Conservation (phyloP, 2,113 vertebrate genomes). For the Brienomyrus brachyistius region DNA sequence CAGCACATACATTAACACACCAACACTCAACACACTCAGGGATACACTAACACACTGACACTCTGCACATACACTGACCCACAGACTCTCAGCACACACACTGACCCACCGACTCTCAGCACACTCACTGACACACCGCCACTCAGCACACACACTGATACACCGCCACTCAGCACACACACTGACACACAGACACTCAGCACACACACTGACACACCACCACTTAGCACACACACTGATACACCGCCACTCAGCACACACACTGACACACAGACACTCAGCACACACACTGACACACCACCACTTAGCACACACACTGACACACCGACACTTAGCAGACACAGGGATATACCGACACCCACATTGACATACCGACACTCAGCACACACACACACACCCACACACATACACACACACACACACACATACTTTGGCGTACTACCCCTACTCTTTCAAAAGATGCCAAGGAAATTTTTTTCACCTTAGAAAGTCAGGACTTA, state of each 20-base stretch:
- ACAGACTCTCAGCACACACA: background rate
- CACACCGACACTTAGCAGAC: no score
- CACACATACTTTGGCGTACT: background rate
- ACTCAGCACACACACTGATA: background rate
- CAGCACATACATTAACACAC: no score
- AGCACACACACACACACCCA: background rate
- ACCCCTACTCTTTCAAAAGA: no score
- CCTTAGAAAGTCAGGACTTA: background rate
- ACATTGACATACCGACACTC: no score
- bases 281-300: no score
- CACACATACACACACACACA: background rate
- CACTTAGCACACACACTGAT: background rate
- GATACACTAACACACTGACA: no score
- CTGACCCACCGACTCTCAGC: no score
- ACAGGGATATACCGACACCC: no score
- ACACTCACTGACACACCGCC: no score
- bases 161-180: background rate
- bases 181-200: background rate
- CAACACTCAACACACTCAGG: no score
- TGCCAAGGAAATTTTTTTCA: background rate
- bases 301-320: no score
- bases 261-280: no score
- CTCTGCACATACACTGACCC: background rate
- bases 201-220: background rate
- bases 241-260: background rate